phyloP scores from a whole-genome alignment of 2,888 invertebrate species.

The Lasius fuliginosus region DNA sequence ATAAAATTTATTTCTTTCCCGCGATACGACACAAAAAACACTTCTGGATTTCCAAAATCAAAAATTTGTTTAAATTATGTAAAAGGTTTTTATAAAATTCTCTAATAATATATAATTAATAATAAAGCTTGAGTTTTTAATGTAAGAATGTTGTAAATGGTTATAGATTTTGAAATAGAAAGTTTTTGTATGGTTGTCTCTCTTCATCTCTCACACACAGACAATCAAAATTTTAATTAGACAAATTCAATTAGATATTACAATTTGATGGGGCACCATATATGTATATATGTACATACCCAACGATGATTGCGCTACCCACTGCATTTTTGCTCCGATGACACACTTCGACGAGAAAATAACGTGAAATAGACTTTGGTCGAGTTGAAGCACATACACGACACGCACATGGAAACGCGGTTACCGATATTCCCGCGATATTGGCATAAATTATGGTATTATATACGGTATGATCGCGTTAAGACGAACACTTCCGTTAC shows the following conservation, averaged over 20 bases:
- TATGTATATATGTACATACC: neutral
- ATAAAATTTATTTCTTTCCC: neutral
- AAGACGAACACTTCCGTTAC: no score
- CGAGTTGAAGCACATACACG: neutral
- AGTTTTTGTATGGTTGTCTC: neutral
- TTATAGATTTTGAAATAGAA: neutral
- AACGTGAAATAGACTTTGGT: neutral
- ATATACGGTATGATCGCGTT: no score
- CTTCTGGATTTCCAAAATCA: neutral
- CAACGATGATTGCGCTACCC: neutral
- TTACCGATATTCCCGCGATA: neutral
- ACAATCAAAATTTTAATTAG: neutral
- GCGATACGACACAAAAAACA: neutral
- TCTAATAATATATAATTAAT: neutral
- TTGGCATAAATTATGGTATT: neutral
- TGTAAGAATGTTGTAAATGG: neutral
- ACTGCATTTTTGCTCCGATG: neutral
- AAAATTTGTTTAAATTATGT: neutral
- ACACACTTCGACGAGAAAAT: neutral
- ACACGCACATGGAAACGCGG: neutral
- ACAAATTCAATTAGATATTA: no score
- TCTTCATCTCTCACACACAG: neutral
- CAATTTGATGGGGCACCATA: no score
- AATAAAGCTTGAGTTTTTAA: neutral
- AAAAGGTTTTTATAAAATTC: neutral